Percentiles rank a stretch among this genome's conserved stretches.
Conservation (phyloP, 2,113 vertebrate species). For the Terrapene triunguis region DNA sequence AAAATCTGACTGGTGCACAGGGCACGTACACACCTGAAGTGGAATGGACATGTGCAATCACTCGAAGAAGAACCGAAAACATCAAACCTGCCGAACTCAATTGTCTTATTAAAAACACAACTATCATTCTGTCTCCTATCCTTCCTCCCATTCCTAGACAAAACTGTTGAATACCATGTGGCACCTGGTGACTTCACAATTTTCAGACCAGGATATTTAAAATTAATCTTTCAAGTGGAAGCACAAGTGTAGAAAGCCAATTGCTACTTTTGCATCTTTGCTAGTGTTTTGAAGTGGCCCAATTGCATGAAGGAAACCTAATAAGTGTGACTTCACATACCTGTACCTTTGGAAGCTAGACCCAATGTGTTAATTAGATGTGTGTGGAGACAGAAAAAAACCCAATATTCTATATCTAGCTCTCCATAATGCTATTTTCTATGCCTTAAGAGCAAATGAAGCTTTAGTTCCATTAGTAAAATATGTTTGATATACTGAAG, state of each 20-base stretch:
- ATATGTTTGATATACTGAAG: background rate
- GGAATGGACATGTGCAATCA: background rate
- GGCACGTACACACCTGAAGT: background rate
- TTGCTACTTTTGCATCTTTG: background rate
- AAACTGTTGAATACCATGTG: background rate
- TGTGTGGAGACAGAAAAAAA: background rate
- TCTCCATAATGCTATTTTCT: background rate
- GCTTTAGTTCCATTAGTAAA: background rate
- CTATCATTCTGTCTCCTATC: background rate
- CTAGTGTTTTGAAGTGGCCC: background rate
- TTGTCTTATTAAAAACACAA: background rate
- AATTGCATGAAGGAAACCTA: background rate
- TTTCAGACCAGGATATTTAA: background rate
- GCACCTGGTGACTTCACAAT: background rate
- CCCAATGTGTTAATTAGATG: background rate
- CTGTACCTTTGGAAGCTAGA: background rate
- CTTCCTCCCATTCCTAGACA: background rate
- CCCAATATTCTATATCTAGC: background rate
- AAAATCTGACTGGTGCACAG: background rate
- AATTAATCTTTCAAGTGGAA: background rate
- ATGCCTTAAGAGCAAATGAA: background rate
- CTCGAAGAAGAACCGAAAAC: background rate
- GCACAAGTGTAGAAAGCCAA: background rate
- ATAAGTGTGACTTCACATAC: background rate
- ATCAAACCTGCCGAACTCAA: background rate